Base-by-base conservation (phyloP, 2,888 invertebrate genomes). In the Melipona beecheii region DNA sequence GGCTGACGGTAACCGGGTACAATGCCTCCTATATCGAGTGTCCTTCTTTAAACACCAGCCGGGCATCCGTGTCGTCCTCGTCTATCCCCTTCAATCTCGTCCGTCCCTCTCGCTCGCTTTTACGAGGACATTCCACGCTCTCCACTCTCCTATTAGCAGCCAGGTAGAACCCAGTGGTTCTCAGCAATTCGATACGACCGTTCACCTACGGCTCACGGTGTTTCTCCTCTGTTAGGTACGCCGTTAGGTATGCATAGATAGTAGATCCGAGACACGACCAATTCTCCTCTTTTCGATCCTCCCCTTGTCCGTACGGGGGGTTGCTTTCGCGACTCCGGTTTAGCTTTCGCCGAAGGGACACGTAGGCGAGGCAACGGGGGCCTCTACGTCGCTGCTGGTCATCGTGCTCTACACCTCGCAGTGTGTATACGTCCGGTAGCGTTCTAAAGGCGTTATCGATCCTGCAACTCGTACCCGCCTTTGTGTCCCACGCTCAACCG, bases 1-100 rank as follows among this genome's bases (percentile, higher is more conserved):
- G 90, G 89, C 87, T 88, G 90, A 91, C 89, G 91, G 87, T 84
- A 85, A 89, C 85, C 86, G 90, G 89, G 92, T 92, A 92, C 91
- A 92, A 92, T 92, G 91, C 91, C 92, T 91, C 83, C 89, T 87
- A 87, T 85, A 86, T 85, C 85, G 87, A 82, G 86, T 90, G 89
- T 91, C 91, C 91, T 90, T 89, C 88, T 91, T 88, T 85, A 85
- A 86, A 85, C 87, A 81, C 74, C 82, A 66, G 70, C 79, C 52
- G 74, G 74, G 65, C 71, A 24, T 71, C 75, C 43, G 54, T 49
- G 24, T 78, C 78, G 81, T 84, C 84, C 79, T 85, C 81, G 73
- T 81, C 82, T 86, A 79, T 90, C 84, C 85, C 85, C 85, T 85
- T 89, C 84, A 80, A 86, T 81, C 83, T 74, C 76, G 75, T 43